Base-by-base conservation (phyloP, 2,888 invertebrate genomes). In the Leptinotarsa peninsularis region DNA sequence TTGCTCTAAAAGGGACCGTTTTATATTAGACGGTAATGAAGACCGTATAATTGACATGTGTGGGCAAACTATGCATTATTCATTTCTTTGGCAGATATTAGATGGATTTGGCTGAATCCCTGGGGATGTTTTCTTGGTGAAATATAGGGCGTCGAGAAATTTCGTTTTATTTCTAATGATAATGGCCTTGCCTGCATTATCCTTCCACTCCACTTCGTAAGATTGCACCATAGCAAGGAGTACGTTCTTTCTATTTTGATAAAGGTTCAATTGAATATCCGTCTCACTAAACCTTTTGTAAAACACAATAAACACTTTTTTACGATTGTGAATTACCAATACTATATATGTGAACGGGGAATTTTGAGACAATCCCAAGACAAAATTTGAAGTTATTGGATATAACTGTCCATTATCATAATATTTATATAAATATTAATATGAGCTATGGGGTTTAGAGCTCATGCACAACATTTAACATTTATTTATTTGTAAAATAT, bases 31-130 rank as follows among this genome's bases (percentile, higher is more conserved):
- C 50, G 66, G 66, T 74, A 74, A 74, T 70, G 69, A 72, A 75
- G 75, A 75, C 72, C 56, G 69, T 67, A 72, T 75, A 75, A 72
- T 76, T 73, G 75, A 76, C 75, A 70, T 70, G 70, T 70, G 60
- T 43, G 72, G 72, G 58, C 4, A 73, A 76, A 73, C 75, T 70
- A 76, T 76, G 72, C 70, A 76, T 76, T 76, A 76, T 76, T 76
- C 75, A 76, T 70, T 27, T 43, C 33, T 63, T 43, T 33, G 33
- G 0, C 58, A 43, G 27, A 33, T n/a, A 63, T 43, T 63, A 33
- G 43, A n/a, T 43, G n/a, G 43, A 33, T 63, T 63, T 17, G 43
- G n/a, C n/a, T 43, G 33, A 10, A 15, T 63, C 58, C 4, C 23
- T 33, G 43, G n/a, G 43, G 43, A 17, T 43, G 27, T 43, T 63